Evolutionary conservation across 2,888 invertebrate genomes (phyloP).

Genomic region (Zelleria hepariella): DNA sequence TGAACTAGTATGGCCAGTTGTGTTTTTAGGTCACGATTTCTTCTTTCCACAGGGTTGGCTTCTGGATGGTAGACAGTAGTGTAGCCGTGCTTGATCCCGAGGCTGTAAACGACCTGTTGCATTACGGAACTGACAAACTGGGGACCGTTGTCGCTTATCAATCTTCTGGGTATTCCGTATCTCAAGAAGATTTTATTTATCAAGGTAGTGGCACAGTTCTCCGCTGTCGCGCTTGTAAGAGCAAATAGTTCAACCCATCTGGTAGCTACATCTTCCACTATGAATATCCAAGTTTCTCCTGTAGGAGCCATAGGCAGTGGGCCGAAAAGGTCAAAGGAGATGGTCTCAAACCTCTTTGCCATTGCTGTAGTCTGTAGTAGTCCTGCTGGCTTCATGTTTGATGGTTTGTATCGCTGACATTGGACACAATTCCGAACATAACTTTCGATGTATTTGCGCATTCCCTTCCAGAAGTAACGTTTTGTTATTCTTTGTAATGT

Average conservation of each 20-base stretch:
- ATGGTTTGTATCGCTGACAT: conserved; percentile 29
- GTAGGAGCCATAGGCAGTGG: conserved; percentile 14
- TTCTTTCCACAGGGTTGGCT: not conserved
- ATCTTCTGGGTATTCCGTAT: conserved; percentile 26
- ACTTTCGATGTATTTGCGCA: conserved; percentile 19
- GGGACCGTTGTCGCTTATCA: conserved; percentile 31
- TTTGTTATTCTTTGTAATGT: conserved; percentile 15
- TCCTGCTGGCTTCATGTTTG: conserved; percentile 28
- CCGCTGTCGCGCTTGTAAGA: conserved; percentile 17
- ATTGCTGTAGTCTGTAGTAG: conserved; percentile 22
- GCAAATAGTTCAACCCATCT: conserved; percentile 22
- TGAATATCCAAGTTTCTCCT: conserved; percentile 15
- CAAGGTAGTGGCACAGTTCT: conserved; percentile 20
- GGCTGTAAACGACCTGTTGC: conserved; percentile 21
- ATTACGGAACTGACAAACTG: conserved; percentile 31
- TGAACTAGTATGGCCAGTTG: not conserved
- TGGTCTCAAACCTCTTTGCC: conserved; percentile 22
- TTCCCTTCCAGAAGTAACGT: conserved; percentile 22
- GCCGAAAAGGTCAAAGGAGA: conserved; percentile 28
- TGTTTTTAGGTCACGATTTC: not conserved
- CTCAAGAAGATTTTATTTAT: conserved; percentile 30
- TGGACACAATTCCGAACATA: conserved; percentile 22
- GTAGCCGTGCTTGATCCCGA: conserved; percentile 21
- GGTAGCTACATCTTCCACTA: conserved; percentile 19
- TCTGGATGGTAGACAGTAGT: conserved; percentile 15